Percentiles rank a stretch among this genome's conserved stretches.
Conservation (phyloP, 2,888 invertebrate genomes). For the Philereme vetulata region DNA sequence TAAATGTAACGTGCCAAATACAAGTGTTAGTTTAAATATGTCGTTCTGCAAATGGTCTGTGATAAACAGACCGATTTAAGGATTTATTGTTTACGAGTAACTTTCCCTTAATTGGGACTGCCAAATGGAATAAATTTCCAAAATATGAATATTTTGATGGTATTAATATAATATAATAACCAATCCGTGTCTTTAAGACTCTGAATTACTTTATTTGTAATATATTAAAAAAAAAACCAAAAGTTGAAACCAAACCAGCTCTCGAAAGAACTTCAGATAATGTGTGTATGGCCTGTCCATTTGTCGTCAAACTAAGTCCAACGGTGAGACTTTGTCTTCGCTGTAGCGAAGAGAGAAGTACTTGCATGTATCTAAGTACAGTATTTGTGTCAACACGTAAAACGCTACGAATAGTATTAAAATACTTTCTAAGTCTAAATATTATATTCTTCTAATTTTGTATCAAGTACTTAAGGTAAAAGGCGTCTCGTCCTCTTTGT, state of each 20-base stretch:
- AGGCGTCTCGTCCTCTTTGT: conserved; percentile 42
- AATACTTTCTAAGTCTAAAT: conserved; percentile 80
- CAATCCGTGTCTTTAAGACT: conserved; percentile 15
- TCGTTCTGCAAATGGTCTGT: no score
- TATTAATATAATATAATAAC: conserved; percentile 5
- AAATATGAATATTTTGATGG: not conserved
- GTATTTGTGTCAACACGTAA: conserved; percentile 73
- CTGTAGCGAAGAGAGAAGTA: conserved; percentile 29
- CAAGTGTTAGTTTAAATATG: no score
- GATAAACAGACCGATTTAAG: no score
- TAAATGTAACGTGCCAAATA: no score
- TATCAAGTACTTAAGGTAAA: conserved; percentile 65
- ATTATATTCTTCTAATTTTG: conserved; percentile 84
- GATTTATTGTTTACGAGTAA: no score
- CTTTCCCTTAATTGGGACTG: no score
- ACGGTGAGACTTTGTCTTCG: conserved; percentile 61
- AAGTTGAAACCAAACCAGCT: no score
- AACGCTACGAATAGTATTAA: conserved; percentile 59
- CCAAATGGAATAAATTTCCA: no score
- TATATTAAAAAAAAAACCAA: no score
- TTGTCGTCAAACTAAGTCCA: conserved; percentile 42
- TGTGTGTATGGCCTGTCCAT: conserved; percentile 24
- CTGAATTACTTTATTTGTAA: not conserved
- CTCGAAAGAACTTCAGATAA: not conserved
- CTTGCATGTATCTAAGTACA: conserved; percentile 62